These are phyloP conservation scores for Rhagium mordax DNA, from an alignment of 2,888 invertebrate genomes.

Conservation along the genomic window DNA sequence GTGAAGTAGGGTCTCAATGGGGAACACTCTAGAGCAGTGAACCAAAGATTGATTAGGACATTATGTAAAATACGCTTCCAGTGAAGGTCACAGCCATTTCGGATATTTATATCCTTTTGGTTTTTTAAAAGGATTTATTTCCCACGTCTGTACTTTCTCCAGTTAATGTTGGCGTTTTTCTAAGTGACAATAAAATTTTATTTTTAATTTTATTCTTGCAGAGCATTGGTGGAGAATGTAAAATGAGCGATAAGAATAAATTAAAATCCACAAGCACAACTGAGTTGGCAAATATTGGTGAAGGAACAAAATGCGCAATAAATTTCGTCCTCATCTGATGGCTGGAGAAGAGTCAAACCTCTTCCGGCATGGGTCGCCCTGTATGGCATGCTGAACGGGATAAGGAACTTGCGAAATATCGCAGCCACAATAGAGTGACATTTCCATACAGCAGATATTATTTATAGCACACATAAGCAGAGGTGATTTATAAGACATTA, in stretches of 20 bases:
- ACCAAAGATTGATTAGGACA: not conserved
- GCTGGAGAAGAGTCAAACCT: too few relatives aligned
- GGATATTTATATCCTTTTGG: not conserved
- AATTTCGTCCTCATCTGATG: too few relatives aligned
- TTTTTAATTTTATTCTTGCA: too few relatives aligned
- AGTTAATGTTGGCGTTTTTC: not conserved
- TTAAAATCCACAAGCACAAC: too few relatives aligned
- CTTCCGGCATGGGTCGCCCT: too few relatives aligned
- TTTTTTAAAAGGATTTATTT: not conserved
- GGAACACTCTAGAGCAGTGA: not conserved
- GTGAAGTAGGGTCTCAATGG: not conserved
- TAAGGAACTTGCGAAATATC: not conserved
- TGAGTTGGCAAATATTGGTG: too few relatives aligned
- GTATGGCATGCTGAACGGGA: not conserved
- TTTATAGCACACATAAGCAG: not conserved
- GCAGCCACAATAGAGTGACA: slow-evolving; percentile 1
- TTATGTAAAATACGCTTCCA: not conserved
- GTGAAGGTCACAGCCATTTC: not conserved
- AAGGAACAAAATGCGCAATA: too few relatives aligned
- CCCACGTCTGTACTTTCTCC: not conserved
- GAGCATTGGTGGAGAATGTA: too few relatives aligned
- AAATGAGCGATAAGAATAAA: too few relatives aligned
- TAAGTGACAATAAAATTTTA: not conserved
- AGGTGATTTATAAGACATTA: slow-evolving; percentile 31
- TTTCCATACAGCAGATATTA: slow-evolving; percentile 23